A percentile compares a stretch with the other conserved stretches of the same genome.
Evolutionary conservation across 2,797 vertebrate genomes (phyloP).

Genomic region (Melopsittacus undulatus): DNA sequence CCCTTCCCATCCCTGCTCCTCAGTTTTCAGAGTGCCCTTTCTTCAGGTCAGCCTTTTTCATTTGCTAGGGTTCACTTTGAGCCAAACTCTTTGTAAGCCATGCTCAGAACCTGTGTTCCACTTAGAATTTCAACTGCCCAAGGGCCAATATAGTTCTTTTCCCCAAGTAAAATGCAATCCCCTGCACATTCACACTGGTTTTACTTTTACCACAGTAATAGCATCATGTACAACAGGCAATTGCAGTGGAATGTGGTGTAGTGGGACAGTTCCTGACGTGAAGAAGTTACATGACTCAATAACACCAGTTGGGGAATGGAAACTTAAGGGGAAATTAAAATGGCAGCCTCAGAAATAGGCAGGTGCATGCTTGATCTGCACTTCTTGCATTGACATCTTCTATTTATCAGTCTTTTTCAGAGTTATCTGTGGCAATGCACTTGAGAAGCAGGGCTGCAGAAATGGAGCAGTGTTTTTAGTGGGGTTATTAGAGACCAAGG

Average conservation of each 20-base stretch:
- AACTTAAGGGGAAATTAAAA: not conserved
- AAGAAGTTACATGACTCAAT: not conserved
- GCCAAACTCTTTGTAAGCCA: not conserved
- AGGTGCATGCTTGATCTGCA: not conserved
- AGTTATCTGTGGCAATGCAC: not conserved
- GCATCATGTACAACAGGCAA: not conserved
- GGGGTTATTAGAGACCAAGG: not conserved
- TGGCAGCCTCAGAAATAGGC: not conserved
- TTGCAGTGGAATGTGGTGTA: not conserved
- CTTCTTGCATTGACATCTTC: not conserved
- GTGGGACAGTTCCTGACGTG: not conserved
- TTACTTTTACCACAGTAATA: not conserved
- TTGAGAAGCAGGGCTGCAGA: not conserved
- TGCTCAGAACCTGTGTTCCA: not conserved
- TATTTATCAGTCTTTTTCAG: conserved; percentile 23
- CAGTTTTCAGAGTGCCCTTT: not conserved
- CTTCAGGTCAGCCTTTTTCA: not conserved
- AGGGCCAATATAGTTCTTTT: not conserved
- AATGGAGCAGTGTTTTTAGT: not conserved
- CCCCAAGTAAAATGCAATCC: not conserved
- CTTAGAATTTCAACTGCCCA: not conserved
- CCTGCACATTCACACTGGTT: not conserved
- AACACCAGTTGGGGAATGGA: not conserved
- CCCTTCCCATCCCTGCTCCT: not conserved
- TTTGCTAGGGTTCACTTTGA: not conserved